Percentiles rank a stretch among this genome's conserved stretches.
These are phyloP conservation scores for Leptestheria dahalacensis DNA, from an alignment of 1,140 invertebrate species.

Conservation along the genomic window DNA sequence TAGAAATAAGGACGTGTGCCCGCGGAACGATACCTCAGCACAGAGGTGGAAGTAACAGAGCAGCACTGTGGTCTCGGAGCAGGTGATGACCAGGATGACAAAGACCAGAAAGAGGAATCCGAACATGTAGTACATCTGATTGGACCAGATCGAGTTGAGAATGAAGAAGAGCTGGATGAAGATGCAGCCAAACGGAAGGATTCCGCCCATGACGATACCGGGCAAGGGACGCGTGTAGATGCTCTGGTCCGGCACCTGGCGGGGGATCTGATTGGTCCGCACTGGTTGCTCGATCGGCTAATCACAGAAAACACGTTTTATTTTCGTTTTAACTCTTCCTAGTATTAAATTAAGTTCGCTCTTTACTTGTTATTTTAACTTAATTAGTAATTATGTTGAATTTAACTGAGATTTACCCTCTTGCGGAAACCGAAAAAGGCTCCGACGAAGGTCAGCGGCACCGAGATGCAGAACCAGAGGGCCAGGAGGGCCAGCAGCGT, in stretches of 20 bases:
- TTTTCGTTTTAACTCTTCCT: too few relatives aligned
- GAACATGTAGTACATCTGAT: conserved; percentile 99
- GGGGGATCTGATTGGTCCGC: conserved; percentile 94
- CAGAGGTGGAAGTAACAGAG: conserved; percentile 98
- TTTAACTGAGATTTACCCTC: conserved; percentile 44
- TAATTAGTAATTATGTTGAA: conserved; percentile 9
- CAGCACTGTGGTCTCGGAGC: conserved; percentile 94
- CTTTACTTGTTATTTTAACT: background rate
- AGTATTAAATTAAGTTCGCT: background rate
- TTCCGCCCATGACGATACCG: conserved; percentile 92
- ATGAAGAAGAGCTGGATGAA: conserved; percentile 99
- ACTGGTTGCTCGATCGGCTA: conserved; percentile 90
- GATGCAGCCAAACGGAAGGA: conserved; percentile 96
- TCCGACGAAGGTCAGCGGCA: conserved; percentile 92
- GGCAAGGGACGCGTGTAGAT: conserved; percentile 88
- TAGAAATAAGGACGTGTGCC: too few relatives aligned
- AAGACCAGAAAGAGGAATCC: conserved; percentile 97
- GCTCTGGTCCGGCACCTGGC: conserved; percentile 94
- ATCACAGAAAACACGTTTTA: background rate
- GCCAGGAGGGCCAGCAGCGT: conserved; percentile 92
- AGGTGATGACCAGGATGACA: conserved; percentile 92
- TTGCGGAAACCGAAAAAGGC: conserved; percentile 97
- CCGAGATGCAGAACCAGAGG: conserved; percentile 95
- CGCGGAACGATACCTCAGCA: too few relatives aligned
- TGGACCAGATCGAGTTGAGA: conserved; percentile 93